These are phyloP conservation scores for Crotophaga sulcirostris DNA, from an alignment of 2,113 vertebrate species.

Conservation along the genomic window DNA sequence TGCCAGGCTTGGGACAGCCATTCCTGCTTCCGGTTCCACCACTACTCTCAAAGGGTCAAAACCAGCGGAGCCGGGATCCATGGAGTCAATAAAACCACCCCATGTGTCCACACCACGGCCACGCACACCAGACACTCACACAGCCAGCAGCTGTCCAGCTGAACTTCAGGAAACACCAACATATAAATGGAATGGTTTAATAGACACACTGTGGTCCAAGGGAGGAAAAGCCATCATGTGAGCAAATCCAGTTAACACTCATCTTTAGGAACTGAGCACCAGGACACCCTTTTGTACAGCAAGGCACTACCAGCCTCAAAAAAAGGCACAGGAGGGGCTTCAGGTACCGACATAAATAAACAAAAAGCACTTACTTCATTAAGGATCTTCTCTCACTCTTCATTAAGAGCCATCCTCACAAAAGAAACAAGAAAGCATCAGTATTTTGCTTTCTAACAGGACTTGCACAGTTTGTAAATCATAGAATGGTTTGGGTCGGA, in stretches of 20 bases:
- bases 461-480: accelerated
- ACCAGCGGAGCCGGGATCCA: background rate
- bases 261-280: background rate
- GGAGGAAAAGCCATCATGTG: background rate
- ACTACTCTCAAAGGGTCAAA: background rate
- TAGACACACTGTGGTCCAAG: background rate
- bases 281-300: background rate
- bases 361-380: background rate
- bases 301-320: background rate
- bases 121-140: background rate
- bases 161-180: background rate
- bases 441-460: background rate
- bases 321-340: background rate
- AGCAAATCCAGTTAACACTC: background rate
- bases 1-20: background rate
- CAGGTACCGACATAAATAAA: background rate
- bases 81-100: background rate
- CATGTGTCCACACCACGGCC: accelerated
- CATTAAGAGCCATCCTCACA: background rate
- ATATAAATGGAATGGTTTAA: background rate
- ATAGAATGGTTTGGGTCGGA: too few relatives aligned
- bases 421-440: background rate
- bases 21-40: background rate
- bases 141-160: background rate
- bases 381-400: background rate